A percentile compares a stretch with the other conserved stretches of the same genome.
Conservation (phyloP, 1,140 invertebrate genomes). For the Macrotrachela quadricornifera region DNA sequence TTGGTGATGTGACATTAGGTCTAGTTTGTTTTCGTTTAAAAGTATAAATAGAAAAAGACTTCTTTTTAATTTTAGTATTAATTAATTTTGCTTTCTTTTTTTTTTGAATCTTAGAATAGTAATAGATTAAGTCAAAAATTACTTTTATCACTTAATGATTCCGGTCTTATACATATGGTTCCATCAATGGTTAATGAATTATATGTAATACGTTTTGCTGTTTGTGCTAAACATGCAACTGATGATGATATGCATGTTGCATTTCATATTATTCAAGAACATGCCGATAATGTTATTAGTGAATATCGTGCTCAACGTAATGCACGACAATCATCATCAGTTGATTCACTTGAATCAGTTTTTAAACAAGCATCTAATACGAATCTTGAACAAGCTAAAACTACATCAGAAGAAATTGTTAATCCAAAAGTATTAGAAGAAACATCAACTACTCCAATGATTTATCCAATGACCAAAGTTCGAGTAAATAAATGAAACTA, state of each 20-base stretch:
- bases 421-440: no score
- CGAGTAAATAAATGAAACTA: no score
- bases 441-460: no score
- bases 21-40: slow-evolving; percentile 69
- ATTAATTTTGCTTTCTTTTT: no score
- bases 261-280: slow-evolving; percentile 51
- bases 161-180: slow-evolving; percentile 88
- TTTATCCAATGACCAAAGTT: no score
- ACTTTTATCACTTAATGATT: slow-evolving; percentile 75
- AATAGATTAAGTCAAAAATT: slow-evolving; percentile 81
- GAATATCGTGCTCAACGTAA: not conserved
- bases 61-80: not conserved
- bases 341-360: no score
- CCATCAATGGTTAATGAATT: slow-evolving; percentile 61
- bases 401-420: no score
- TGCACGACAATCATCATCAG: no score
- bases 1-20: slow-evolving; percentile 75
- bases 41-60: slow-evolving; percentile 35
- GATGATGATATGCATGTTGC: slow-evolving; percentile 67
- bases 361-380: no score
- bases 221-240: slow-evolving; percentile 68
- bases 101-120: slow-evolving; percentile 38
- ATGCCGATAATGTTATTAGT: not conserved
- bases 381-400: no score
- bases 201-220: slow-evolving; percentile 55